Conservation (phyloP, 1,140 invertebrate genomes). For the Lethrus apterus region DNA sequence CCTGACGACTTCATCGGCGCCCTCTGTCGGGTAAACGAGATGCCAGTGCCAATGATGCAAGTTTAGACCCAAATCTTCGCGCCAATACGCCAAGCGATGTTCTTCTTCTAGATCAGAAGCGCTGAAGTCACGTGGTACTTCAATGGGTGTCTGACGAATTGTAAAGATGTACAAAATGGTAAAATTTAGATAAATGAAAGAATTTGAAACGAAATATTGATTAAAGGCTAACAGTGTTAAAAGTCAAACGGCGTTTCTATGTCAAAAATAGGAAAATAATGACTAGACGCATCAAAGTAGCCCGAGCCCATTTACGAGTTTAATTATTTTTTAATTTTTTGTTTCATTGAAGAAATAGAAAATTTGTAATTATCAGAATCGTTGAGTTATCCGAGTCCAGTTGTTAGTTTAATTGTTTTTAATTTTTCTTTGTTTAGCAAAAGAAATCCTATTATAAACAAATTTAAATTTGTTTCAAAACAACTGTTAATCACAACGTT, state of each 20-base stretch:
- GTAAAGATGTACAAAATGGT: background rate
- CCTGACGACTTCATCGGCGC: conserved; percentile 43
- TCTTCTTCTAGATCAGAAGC: conserved; percentile 58
- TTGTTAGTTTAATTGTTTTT: too few relatives aligned
- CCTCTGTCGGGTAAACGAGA: conserved; percentile 55
- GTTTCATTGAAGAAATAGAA: background rate
- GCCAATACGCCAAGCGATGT: conserved; percentile 58
- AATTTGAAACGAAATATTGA: background rate
- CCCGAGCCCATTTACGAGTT: conserved; percentile 18
- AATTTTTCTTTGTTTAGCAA: too few relatives aligned
- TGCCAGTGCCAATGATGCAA: conserved; percentile 72
- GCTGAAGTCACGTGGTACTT: conserved; percentile 58
- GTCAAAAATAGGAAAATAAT: conserved; percentile 46
- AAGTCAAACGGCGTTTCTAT: background rate
- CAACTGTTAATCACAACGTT: too few relatives aligned
- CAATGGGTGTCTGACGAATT: conserved; percentile 42
- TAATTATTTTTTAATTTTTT: conserved; percentile 2
- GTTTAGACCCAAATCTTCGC: conserved; percentile 57
- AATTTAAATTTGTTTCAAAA: too few relatives aligned
- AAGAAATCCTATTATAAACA: too few relatives aligned
- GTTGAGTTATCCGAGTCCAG: too few relatives aligned
- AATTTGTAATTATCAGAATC: too few relatives aligned
- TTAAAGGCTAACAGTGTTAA: too few relatives aligned
- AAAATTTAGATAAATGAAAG: background rate
- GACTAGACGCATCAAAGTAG: conserved; percentile 52